A percentile compares a stretch with the other conserved stretches of the same genome.
phyloP scores from a whole-genome alignment of 2,888 invertebrate genomes.

The Aphodius granarius region DNA sequence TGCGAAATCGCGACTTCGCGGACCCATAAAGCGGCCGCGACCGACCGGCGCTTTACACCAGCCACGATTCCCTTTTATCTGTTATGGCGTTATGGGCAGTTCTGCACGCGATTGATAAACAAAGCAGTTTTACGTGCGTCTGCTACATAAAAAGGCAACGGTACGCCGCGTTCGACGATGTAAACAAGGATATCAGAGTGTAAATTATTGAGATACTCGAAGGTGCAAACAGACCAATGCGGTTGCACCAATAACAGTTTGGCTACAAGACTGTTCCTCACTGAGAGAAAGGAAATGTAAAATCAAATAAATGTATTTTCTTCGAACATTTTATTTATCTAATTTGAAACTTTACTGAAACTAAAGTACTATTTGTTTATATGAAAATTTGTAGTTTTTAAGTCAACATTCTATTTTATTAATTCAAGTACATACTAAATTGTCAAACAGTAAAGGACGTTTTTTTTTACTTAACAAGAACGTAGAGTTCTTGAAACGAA shows the following conservation, averaged over 20 bases:
- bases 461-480: too few relatives aligned
- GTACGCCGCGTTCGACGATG: background rate
- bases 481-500: too few relatives aligned
- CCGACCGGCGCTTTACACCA: background rate
- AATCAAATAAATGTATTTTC: too few relatives aligned
- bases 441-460: too few relatives aligned
- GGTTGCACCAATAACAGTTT: background rate
- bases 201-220: background rate
- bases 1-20: background rate
- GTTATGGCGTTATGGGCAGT: background rate
- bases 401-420: too few relatives aligned
- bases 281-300: too few relatives aligned
- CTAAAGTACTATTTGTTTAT: too few relatives aligned
- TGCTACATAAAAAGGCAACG: background rate
- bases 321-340: too few relatives aligned
- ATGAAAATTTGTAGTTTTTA: too few relatives aligned
- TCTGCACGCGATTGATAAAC: background rate
- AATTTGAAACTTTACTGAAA: too few relatives aligned
- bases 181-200: background rate
- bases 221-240: background rate
- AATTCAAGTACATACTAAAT: too few relatives aligned
- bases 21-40: background rate
- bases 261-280: too few relatives aligned
- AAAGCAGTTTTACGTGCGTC: background rate
- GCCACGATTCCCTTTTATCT: background rate